Conservation (phyloP, 2,888 invertebrate species). For the Hesperia comma region DNA sequence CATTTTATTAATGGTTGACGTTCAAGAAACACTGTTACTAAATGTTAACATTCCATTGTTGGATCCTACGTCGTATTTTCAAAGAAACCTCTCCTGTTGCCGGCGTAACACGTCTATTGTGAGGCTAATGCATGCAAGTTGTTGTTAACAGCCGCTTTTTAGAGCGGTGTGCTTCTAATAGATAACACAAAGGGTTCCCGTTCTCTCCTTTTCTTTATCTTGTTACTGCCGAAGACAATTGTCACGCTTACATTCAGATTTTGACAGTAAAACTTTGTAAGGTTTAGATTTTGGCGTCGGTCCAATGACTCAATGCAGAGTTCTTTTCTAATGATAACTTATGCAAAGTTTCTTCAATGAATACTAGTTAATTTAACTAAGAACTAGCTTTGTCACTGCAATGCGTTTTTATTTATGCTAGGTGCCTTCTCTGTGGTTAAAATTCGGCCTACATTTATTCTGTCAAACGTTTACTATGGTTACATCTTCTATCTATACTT, state of each 20-base stretch:
- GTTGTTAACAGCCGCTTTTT: conserved; percentile 34
- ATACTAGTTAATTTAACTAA: no score
- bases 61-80: conserved; percentile 10
- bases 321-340: no score
- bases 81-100: conserved; percentile 14
- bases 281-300: neutral
- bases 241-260: conserved; percentile 19
- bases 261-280: conserved; percentile 15
- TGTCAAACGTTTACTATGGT: no score
- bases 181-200: conserved; percentile 26
- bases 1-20: conserved; percentile 3
- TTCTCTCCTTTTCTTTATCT: conserved; percentile 30
- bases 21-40: conserved; percentile 6
- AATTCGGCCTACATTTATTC: no score
- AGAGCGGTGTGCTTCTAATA: conserved; percentile 20
- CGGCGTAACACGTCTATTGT: conserved; percentile 32
- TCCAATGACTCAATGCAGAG: no score
- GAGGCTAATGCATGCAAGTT: conserved; percentile 41
- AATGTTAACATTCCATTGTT: conserved; percentile 30
- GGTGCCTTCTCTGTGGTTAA: no score
- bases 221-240: conserved; percentile 11
- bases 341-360: no score
- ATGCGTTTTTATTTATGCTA: no score
- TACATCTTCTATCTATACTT: no score
- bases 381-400: no score